Base-by-base conservation (phyloP, 2,797 vertebrate genomes). In the Eidolon dupreanum region DNA sequence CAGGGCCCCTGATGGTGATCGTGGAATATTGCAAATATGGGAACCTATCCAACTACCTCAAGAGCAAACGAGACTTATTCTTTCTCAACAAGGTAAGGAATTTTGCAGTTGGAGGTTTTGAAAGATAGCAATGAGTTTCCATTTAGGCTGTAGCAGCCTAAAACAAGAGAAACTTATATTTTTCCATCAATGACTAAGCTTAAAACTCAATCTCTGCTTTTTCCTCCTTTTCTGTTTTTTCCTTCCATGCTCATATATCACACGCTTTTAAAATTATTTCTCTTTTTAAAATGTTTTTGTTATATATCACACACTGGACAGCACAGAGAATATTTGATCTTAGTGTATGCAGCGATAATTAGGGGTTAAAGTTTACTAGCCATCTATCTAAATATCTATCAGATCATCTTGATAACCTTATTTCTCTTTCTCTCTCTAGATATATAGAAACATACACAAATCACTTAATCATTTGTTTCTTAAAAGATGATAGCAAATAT, bases 21-120 rank as follows among this genome's bases (percentile, higher is more conserved):
- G 99, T 99, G 19, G 99, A 99, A 98, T 99, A 99, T 96, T 99
- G 99, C 98, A 98, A 98, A 94, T 99, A 99, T 31, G 99, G 99
- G 83, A 99, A 99, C 97, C 98, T 99, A 66, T 99, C 99, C 82
- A 98, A 99, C 96, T 99, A 99, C 95, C 98, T 99, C 95, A 99
- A 99, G 98, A 99, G 98, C 98, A 99, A 99, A 98, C 98, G 99
- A 79, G 98, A 99, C 2, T 98, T 99, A 57, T 99, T 99, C 97
- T 98, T 98, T 75, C 97, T 98, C 66, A 98, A 97, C 92, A 99
- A 98, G 98, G 99, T 99, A 97, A 98, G 97, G 46, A 77, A 31
- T 36, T 93, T 49, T 55, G 51, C 36, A 28, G 13, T 38, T 31
- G 38, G 71, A 46, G 3, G 31, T 46, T 93, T 92, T 77, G 71